These are phyloP conservation scores for Electrophaes corylata DNA, from an alignment of 2,888 invertebrate genomes.

Conservation along the genomic window DNA sequence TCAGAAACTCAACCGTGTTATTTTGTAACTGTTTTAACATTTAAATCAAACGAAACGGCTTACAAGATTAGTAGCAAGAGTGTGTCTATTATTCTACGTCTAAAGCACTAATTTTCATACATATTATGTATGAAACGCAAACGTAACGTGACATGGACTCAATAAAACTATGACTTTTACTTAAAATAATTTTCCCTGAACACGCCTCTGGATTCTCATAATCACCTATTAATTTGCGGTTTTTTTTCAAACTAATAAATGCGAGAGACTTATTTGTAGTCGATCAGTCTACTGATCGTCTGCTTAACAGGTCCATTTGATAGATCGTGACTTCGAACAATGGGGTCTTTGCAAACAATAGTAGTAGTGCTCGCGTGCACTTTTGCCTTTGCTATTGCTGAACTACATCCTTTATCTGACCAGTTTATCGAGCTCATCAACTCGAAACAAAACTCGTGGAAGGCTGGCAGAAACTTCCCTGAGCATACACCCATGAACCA, in stretches of 20 bases:
- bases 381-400: constrained; percentile 46
- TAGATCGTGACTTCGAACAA: no score
- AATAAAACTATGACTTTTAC: no score
- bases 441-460: constrained; percentile 88
- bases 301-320: not conserved
- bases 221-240: constrained; percentile 1
- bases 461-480: constrained; percentile 90
- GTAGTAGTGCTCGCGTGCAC: constrained; percentile 57
- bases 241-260: not conserved
- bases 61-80: no score
- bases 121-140: no score
- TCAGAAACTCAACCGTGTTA: no score
- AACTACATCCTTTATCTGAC: constrained; percentile 84
- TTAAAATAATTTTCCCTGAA: no score
- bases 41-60: no score
- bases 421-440: constrained; percentile 89
- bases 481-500: constrained; percentile 75
- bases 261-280: not conserved
- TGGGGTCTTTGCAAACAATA: constrained; percentile 45
- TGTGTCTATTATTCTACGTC: no score
- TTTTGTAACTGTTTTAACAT: no score
- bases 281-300: not conserved
- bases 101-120: no score
- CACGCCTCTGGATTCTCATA: not conserved
- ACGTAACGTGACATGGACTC: no score